Evolutionary conservation across 2,797 vertebrate species (phyloP), one percentile per base, ranked within the genome.

Genomic region (Scomberomorus guttatus): DNA sequence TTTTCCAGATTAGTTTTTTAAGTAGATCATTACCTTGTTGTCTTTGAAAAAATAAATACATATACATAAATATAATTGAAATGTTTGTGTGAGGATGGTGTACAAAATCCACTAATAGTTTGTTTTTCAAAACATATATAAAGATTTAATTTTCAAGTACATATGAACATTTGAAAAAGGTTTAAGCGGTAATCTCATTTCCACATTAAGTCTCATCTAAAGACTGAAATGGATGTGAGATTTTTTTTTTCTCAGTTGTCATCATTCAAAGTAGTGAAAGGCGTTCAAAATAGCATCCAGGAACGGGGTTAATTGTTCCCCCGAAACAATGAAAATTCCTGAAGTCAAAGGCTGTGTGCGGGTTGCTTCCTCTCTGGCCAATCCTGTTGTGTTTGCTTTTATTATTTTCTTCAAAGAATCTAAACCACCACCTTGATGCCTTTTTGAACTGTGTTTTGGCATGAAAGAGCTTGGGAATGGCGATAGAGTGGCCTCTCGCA

Each of bases 281-380:
- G 73, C 79, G 62, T 88, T 82, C 70, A 71, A 83, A 93, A 90
- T 89, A 90, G 86, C 60, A 5, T 76, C 6, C 63, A 83, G 81
- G 73, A 76, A 79, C 42, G 0, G 15, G 27, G 55, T 82, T 86
- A 88, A 94, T 93, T 92, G 93, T 93, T 92, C 75, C 67, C 52
- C 0, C 56, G 37, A 89, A 92, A 95, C 94, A 95, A 94, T 94
- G 91, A 90, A 85, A 83, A 94, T 87, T 90, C 88, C 87, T 85
- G 34, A 76, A 82, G 87, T 91, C 85, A 93, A 91, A 92, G 83
- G 81, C 72, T 66, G 75, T 24, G 58, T 72, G 70, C 10, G 17
- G 17, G 34, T 75, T 25, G 79, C 80, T 90, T 94, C 92, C 92
- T 79, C 75, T 80, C 60, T 62, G 66, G 57, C 77, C 66, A 39